A percentile compares a stretch with the other conserved stretches of the same genome.
Conservation (phyloP, 2,113 vertebrate genomes). For the Panurus biarmicus region DNA sequence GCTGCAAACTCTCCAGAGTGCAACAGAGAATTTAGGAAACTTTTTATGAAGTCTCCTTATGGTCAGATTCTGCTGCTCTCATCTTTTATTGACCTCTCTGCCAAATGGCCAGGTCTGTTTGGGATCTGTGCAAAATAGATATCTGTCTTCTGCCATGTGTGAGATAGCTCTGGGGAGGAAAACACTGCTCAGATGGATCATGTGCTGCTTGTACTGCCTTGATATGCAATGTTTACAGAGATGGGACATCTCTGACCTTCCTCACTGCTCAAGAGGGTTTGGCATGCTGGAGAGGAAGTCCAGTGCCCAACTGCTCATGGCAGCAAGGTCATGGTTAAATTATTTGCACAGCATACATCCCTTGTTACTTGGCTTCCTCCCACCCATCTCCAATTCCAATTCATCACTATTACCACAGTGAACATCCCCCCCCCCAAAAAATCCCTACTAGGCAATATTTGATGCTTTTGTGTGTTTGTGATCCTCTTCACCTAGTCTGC, state of each 20-base stretch:
- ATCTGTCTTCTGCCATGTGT: neutral
- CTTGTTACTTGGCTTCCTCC: neutral
- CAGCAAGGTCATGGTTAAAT: neutral
- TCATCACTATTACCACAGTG: neutral
- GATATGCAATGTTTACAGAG: neutral
- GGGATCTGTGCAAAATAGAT: neutral
- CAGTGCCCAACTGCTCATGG: accelerated
- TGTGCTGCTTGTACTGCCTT: neutral
- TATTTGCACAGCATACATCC: neutral
- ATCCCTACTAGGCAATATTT: accelerated
- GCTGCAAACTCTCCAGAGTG: neutral
- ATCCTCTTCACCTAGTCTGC: neutral
- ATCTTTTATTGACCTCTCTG: neutral
- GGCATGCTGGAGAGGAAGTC: neutral
- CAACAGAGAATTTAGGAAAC: neutral
- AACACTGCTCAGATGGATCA: neutral
- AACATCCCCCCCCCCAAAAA: accelerated
- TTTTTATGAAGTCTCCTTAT: neutral
- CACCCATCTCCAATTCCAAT: neutral
- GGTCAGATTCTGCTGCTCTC: neutral
- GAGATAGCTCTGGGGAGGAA: neutral
- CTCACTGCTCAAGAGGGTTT: neutral
- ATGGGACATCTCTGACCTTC: neutral
- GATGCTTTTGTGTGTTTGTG: neutral
- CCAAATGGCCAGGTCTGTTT: neutral